These are phyloP conservation scores for Mesopsocus fuscifrons DNA, from an alignment of 2,888 invertebrate species.

Conservation along the genomic window DNA sequence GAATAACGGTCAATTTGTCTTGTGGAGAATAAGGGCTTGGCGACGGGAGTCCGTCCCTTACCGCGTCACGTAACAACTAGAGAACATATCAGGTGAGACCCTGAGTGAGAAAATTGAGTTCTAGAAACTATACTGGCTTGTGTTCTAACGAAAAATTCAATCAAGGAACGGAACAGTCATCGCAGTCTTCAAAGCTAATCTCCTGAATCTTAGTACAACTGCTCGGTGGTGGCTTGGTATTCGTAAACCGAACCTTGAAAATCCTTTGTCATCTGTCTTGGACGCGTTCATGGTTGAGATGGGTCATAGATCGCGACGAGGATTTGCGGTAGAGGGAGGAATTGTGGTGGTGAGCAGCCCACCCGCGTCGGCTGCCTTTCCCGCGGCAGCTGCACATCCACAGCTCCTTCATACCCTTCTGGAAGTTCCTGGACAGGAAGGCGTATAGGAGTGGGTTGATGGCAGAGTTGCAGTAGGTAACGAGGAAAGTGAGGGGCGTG, in stretches of 20 bases:
- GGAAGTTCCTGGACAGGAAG: constrained; percentile 62
- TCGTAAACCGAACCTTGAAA: not conserved
- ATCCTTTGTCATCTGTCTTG: constrained; percentile 1
- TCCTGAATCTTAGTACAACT: constrained; percentile 1
- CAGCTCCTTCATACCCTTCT: constrained; percentile 68
- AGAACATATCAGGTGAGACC: too few relatives aligned
- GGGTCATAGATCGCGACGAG: not conserved
- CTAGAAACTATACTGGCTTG: too few relatives aligned
- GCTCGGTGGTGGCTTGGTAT: not conserved
- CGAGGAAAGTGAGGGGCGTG: constrained; percentile 69
- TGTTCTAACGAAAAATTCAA: too few relatives aligned
- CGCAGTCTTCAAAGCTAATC: constrained; percentile 3
- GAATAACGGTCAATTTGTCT: too few relatives aligned
- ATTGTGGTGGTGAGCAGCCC: constrained; percentile 13
- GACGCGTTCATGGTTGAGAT: not conserved
- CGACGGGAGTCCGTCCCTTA: too few relatives aligned
- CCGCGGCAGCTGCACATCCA: constrained; percentile 35
- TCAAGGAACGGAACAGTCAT: too few relatives aligned
- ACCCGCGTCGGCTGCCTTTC: constrained; percentile 19
- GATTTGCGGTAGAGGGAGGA: constrained; percentile 1
- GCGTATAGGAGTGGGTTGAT: constrained; percentile 83
- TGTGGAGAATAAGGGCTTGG: too few relatives aligned
- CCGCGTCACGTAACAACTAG: too few relatives aligned
- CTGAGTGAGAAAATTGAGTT: too few relatives aligned
- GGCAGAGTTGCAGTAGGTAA: constrained; percentile 78